phyloP scores from a whole-genome alignment of 2,888 invertebrate species.

The Physocephala rufipes region DNA sequence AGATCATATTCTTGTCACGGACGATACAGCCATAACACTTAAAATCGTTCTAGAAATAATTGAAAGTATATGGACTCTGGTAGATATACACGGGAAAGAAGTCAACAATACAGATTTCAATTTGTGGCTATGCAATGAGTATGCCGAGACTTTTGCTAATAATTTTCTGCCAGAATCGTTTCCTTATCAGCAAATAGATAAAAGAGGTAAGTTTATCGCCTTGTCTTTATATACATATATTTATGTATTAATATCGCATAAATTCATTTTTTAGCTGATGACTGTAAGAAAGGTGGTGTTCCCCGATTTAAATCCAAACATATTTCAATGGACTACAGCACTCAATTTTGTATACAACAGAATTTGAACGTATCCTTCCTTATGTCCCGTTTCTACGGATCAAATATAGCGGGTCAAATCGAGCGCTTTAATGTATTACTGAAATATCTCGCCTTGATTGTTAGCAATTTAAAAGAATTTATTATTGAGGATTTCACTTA shows the following conservation, averaged over 20 bases:
- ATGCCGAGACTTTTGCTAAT: constrained; percentile 68
- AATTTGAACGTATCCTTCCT: constrained; percentile 69
- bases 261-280: background rate
- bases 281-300: background rate
- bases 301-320: background rate
- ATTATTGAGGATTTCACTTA: constrained; percentile 46
- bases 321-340: constrained; percentile 46
- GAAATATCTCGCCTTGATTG: constrained; percentile 43
- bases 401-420: constrained; percentile 40
- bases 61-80: constrained; percentile 69
- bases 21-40: constrained; percentile 73
- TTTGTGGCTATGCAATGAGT: constrained; percentile 68
- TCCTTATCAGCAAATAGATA: constrained; percentile 57
- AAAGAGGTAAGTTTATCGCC: constrained; percentile 40
- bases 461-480: constrained; percentile 38
- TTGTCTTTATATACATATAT: constrained; percentile 9
- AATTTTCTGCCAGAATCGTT: constrained; percentile 67
- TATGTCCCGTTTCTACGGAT: constrained; percentile 65
- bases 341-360: constrained; percentile 67
- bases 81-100: constrained; percentile 58
- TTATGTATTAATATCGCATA: background rate
- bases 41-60: constrained; percentile 73
- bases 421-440: constrained; percentile 44
- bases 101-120: constrained; percentile 64
- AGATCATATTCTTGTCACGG: constrained; percentile 65